Evolutionary conservation across 1,140 invertebrate species (phyloP).

Genomic region (Ceratosolen fusciceps): DNA sequence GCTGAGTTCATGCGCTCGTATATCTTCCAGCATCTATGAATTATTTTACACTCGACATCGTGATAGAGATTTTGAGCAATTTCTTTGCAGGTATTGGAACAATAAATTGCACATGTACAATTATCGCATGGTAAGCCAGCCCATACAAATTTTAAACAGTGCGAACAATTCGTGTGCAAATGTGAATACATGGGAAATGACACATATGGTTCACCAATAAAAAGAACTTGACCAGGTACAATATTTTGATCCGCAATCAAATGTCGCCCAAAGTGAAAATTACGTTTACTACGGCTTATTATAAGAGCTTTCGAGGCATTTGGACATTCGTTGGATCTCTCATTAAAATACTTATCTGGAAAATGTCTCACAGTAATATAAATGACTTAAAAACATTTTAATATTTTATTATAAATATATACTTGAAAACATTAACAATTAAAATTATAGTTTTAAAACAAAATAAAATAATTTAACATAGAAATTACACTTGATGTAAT

Average conservation of each 20-base stretch:
- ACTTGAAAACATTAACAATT: no score
- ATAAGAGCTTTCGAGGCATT: neutral
- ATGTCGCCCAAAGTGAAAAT: conserved; percentile 15
- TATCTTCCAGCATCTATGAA: neutral
- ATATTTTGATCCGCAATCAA: conserved; percentile 7
- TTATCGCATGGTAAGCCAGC: conserved; percentile 1
- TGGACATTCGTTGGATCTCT: neutral
- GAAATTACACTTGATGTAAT: no score
- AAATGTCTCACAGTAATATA: neutral
- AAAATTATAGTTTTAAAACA: no score
- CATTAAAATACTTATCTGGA: neutral
- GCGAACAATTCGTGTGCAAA: conserved; percentile 31
- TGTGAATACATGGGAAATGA: neutral
- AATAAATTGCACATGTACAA: conserved; percentile 27
- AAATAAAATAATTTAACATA: no score
- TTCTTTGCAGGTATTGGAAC: neutral
- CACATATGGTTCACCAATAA: neutral
- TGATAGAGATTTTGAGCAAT: conserved; percentile 10
- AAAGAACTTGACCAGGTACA: conserved; percentile 13
- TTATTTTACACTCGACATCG: conserved; percentile 26
- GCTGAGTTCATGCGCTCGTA: neutral
- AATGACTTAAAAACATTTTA: no score
- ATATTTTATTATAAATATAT: no score
- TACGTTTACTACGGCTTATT: neutral
- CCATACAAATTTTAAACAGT: conserved; percentile 41